phyloP scores from a whole-genome alignment of 1,140 invertebrate genomes.

The Idris sp. region DNA sequence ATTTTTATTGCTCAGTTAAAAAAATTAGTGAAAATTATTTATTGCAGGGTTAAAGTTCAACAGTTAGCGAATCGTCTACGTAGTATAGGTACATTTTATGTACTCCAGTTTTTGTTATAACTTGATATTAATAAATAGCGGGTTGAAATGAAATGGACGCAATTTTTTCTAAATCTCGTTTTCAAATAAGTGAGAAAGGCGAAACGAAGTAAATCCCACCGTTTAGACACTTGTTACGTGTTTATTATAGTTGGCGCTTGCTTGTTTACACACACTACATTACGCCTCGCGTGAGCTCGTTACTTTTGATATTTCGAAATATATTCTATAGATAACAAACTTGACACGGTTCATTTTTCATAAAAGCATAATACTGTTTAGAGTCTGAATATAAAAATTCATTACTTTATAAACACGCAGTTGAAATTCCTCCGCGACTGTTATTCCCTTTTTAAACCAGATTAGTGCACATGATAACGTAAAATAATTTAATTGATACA shows the following conservation, averaged over 20 bases:
- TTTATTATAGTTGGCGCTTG: conserved; percentile 21
- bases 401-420: too few species aligned
- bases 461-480: too few species aligned
- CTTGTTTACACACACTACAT: conserved; percentile 40
- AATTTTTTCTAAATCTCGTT: conserved; percentile 36
- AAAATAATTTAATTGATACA: too few species aligned
- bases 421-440: too few species aligned
- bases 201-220: conserved; percentile 43
- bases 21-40: too few species aligned
- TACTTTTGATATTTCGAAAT: conserved; percentile 43
- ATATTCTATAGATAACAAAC: conserved; percentile 33
- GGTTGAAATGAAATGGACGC: conserved; percentile 15
- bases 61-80: too few species aligned
- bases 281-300: conserved; percentile 44
- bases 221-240: conserved; percentile 10
- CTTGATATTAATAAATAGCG: conserved; percentile 9
- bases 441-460: too few species aligned
- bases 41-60: too few species aligned
- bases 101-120: too few species aligned
- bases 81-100: too few species aligned
- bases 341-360: conserved; percentile 29
- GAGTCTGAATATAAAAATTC: too few species aligned
- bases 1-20: conserved; percentile 30
- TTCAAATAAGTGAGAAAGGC: conserved; percentile 50
- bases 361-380: not conserved